Base-by-base conservation (phyloP, 2,113 vertebrate genomes). In the Stigmatopora nigra region DNA sequence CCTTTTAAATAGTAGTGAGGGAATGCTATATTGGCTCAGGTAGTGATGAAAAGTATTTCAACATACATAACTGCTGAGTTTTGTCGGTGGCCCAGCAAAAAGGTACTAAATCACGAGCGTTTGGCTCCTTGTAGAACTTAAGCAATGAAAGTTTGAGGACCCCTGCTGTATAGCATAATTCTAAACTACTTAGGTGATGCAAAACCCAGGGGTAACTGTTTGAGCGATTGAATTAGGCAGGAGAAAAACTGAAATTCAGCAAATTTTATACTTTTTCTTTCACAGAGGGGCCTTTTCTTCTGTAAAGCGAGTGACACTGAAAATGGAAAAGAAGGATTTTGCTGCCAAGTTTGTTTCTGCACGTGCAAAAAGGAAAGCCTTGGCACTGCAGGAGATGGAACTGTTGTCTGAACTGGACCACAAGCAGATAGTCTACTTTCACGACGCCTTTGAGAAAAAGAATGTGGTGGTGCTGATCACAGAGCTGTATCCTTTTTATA, bases 401-500 rank as follows among this genome's bases (percentile, higher is more conserved):
- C 89, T 98, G 61, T 88, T 98, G 75, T 94, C 94, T 0, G 88
- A 88, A 69, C 87, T 98, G 61, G 93, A 97, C 78, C 90, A 96
- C 0, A 88, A 95, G 62, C 91, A 79, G 35, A 86, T 98, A 0
- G 79, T 96, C 61, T 94, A 92, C 77, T 96, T 95, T 80, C 94
- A 97, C 0, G 96, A 98, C 0, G 94, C 93, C 61, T 98, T 98
- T 0, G 95, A 98, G 88, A 96, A 97, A 86, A 96, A 93, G 77
- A 93, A 92, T 0, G 82, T 92, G 0, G 79, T 98, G 64, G 92
- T 97, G 73, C 86, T 98, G 65, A 90, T 98, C 86, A 95, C 93
- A 0, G 94, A 98, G 73, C 80, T 97, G 94, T 98, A 97, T 97
- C 94, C 91, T 88, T 88, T 60, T 48, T 63, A n/a, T 16, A 16